Conservation (phyloP, 2,797 vertebrate genomes). For the Nannoperca obscura region DNA sequence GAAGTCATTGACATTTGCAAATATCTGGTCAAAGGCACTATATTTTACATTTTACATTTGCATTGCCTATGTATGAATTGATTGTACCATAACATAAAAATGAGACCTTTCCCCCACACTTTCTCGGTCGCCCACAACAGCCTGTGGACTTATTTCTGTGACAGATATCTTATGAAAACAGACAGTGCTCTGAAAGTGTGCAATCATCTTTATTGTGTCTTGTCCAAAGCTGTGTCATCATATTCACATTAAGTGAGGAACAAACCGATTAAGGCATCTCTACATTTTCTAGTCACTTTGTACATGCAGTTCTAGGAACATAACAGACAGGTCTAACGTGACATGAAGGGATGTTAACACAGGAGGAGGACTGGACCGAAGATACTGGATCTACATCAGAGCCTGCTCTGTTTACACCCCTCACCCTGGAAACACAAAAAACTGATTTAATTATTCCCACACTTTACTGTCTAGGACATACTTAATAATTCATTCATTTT, state of each 20-base stretch:
- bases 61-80: too few species aligned
- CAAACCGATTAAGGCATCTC: not conserved
- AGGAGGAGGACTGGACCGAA: not conserved
- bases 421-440: conserved; percentile 60
- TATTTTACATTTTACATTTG: too few species aligned
- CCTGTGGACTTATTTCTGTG: too few species aligned
- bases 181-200: not conserved
- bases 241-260: not conserved
- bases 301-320: not conserved
- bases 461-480: not conserved
- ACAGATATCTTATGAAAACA: not conserved
- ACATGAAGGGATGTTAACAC: not conserved
- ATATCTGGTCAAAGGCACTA: too few species aligned
- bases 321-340: not conserved
- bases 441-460: not conserved
- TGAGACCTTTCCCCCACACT: too few species aligned
- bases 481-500: not conserved
- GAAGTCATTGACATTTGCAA: too few species aligned
- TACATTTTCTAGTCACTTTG: not conserved
- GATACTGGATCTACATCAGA: conserved; percentile 22
- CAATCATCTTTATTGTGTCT: conserved; percentile 30
- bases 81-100: too few species aligned
- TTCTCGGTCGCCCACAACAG: too few species aligned
- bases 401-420: conserved; percentile 21
- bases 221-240: conserved; percentile 1